Percentiles rank a stretch among this genome's conserved stretches.
Conservation (phyloP, 2,888 invertebrate species). For the Eupithecia subfuscata region DNA sequence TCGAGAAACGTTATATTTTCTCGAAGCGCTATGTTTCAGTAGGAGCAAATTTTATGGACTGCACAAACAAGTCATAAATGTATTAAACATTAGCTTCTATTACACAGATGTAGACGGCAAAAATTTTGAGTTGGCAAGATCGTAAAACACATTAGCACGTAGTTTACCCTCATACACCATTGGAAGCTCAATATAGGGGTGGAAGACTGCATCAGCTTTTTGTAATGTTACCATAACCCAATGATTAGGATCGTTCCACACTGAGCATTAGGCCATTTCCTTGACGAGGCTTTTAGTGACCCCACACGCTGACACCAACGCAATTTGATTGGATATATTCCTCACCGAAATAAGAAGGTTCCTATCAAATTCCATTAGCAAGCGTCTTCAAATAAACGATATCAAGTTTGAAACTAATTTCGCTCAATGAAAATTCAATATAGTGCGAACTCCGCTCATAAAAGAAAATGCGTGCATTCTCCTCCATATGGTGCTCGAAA, state of each 20-base stretch:
- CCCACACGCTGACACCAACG: constrained; percentile 57
- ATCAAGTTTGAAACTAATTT: not conserved
- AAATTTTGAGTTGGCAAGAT: constrained; percentile 63
- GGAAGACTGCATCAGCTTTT: constrained; percentile 76
- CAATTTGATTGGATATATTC: constrained; percentile 46
- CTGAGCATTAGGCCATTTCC: constrained; percentile 61
- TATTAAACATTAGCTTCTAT: constrained; percentile 51
- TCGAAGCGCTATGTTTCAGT: constrained; percentile 4
- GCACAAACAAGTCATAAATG: constrained; percentile 45
- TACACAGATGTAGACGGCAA: constrained; percentile 56
- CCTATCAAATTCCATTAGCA: constrained; percentile 1
- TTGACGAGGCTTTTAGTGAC: constrained; percentile 57
- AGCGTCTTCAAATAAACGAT: not conserved
- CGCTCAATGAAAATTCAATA: constrained; percentile 17
- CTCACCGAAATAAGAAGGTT: constrained; percentile 15
- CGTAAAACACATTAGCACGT: constrained; percentile 82
- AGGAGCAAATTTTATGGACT: constrained; percentile 26
- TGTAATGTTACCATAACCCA: constrained; percentile 76
- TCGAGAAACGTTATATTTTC: not conserved
- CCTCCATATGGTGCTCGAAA: constrained; percentile 34
- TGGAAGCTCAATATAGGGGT: constrained; percentile 61
- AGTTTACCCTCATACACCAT: constrained; percentile 58
- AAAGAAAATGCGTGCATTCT: constrained; percentile 38
- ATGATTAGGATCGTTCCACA: constrained; percentile 63
- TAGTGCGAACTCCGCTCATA: constrained; percentile 27